A percentile compares a stretch with the other conserved stretches of the same genome.
Evolutionary conservation across 2,113 vertebrate genomes (phyloP).

Genomic region (Trochalopteron elliotii): DNA sequence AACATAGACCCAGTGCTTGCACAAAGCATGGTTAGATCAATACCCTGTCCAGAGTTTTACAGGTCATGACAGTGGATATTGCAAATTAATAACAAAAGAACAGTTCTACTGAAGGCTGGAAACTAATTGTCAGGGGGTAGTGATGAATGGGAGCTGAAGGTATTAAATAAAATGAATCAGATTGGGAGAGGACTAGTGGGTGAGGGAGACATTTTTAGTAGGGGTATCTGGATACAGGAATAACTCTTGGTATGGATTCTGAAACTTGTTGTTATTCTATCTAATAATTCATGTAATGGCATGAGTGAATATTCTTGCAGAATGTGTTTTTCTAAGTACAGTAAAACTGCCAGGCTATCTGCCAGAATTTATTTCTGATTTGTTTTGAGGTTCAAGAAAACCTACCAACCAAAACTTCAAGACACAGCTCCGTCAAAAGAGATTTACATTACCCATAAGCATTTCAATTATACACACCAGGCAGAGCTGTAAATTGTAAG

Average conservation of each 20-base stretch:
- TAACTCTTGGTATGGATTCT: background rate
- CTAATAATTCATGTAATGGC: slow-evolving; percentile 13
- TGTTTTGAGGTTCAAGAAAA: slow-evolving; percentile 29
- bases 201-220: background rate
- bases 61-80: background rate
- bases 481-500: slow-evolving; percentile 20
- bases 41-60: background rate
- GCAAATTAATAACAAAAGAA: background rate
- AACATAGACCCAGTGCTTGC: too few species aligned
- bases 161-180: background rate
- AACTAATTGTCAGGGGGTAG: background rate
- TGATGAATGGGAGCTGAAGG: background rate
- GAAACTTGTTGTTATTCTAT: background rate
- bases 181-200: background rate
- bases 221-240: background rate
- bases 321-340: background rate
- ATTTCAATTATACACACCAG: slow-evolving; percentile 28
- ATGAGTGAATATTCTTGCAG: background rate
- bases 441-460: slow-evolving; percentile 18
- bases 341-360: slow-evolving; percentile 32
- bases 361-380: slow-evolving; percentile 46
- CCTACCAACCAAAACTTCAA: slow-evolving; percentile 6
- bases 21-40: background rate
- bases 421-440: slow-evolving; percentile 1
- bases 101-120: background rate